These are phyloP conservation scores for Leptothorax acervorum DNA, from an alignment of 2,888 invertebrate genomes.

Conservation along the genomic window DNA sequence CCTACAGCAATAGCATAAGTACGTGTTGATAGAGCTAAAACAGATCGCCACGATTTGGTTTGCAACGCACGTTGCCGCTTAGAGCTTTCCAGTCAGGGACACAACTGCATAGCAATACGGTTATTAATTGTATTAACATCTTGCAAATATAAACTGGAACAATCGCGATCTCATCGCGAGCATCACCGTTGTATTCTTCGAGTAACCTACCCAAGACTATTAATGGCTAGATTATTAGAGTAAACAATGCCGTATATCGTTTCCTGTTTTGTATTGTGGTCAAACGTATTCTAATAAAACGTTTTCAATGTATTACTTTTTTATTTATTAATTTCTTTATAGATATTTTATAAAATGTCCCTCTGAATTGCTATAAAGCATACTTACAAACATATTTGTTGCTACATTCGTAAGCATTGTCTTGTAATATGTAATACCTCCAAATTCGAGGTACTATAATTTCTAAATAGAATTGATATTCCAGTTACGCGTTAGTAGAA, in stretches of 20 bases:
- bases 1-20: neutral
- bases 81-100: slow-evolving; percentile 30
- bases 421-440: neutral
- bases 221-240: neutral
- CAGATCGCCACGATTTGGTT: slow-evolving; percentile 10
- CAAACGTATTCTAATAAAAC: neutral
- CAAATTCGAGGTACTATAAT: neutral
- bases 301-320: neutral
- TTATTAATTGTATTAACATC: slow-evolving; percentile 58
- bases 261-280: neutral
- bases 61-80: slow-evolving; percentile 44
- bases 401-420: neutral
- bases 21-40: slow-evolving; percentile 12
- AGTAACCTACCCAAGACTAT: neutral
- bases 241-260: neutral
- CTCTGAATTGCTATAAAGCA: neutral
- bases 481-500: neutral
- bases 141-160: slow-evolving; percentile 36
- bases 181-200: neutral
- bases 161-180: neutral
- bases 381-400: neutral
- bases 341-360: neutral
- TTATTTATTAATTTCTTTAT: neutral
- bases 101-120: slow-evolving; percentile 7
- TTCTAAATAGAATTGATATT: neutral